Evolutionary conservation across 2,113 vertebrate species (phyloP).

Genomic region (Theristicus caerulescens): DNA sequence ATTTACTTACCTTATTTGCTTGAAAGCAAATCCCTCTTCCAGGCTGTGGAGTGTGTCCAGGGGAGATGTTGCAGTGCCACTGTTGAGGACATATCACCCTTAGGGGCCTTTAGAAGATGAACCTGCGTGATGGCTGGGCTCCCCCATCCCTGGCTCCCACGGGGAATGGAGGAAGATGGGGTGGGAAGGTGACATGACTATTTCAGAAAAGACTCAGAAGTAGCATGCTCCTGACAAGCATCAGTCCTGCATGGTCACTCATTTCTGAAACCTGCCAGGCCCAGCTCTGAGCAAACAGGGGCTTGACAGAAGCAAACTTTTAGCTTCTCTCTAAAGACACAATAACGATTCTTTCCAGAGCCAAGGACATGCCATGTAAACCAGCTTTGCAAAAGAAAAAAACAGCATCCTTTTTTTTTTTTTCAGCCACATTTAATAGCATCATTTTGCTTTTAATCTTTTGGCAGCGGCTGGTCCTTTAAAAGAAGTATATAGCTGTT

Average conservation of each 20-base stretch:
- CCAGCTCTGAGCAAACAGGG: background rate
- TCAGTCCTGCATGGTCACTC: background rate
- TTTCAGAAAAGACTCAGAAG: background rate
- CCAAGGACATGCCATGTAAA: background rate
- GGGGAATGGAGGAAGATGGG: background rate
- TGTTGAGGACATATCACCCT: background rate
- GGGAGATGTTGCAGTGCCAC: background rate
- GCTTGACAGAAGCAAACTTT: background rate
- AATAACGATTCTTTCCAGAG: background rate
- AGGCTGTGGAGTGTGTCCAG: background rate
- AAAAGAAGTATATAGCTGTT: background rate
- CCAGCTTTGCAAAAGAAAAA: background rate
- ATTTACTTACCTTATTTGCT: slow-evolving; percentile 29
- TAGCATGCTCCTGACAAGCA: background rate
- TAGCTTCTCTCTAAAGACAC: background rate
- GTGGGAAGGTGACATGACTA: background rate
- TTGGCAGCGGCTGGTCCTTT: slow-evolving; percentile 1
- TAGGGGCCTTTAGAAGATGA: background rate
- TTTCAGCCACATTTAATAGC: slow-evolving; percentile 14
- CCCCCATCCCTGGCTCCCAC: background rate
- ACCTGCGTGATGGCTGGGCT: background rate
- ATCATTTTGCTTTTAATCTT: slow-evolving; percentile 21
- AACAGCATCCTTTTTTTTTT: background rate
- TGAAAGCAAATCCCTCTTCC: background rate
- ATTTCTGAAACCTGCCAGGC: background rate